Evolutionary conservation across 2,797 vertebrate genomes (phyloP).

Genomic region (Spinus pinus): DNA sequence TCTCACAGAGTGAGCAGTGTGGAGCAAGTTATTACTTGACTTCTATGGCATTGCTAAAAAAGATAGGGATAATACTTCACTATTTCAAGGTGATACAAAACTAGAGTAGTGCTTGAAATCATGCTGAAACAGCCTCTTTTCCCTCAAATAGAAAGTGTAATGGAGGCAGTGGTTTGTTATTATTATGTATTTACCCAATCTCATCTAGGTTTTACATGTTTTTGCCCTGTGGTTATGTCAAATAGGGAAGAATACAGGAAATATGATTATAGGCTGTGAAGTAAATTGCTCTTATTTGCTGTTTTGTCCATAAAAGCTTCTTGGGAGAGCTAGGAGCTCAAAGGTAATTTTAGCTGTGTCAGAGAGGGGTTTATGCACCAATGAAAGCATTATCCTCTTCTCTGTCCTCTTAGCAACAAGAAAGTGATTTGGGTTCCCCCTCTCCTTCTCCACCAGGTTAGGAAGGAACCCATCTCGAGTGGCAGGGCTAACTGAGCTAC

Average conservation of each 20-base stretch:
- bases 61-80: not conserved
- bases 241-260: not conserved
- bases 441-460: not conserved
- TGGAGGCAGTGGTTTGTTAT: not conserved
- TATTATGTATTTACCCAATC: not conserved
- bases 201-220: not conserved
- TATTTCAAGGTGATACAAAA: not conserved
- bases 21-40: slow-evolving; percentile 26
- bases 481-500: not conserved
- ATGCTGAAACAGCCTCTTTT: not conserved
- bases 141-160: not conserved
- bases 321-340: not conserved
- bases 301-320: slow-evolving; percentile 3
- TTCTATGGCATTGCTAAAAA: not conserved
- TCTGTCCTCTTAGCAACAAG: not conserved
- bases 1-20: not conserved
- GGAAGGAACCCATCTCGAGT: not conserved
- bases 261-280: not conserved
- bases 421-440: not conserved
- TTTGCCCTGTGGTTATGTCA: slow-evolving; percentile 12
- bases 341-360: not conserved
- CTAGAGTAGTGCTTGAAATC: not conserved
- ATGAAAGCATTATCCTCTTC: not conserved
- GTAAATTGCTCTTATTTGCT: slow-evolving; percentile 32
- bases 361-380: not conserved